Percentiles rank a stretch among this genome's conserved stretches.
These are phyloP conservation scores for Drosophila sucinea DNA, from an alignment of 1,140 invertebrate genomes.

Conservation along the genomic window DNA sequence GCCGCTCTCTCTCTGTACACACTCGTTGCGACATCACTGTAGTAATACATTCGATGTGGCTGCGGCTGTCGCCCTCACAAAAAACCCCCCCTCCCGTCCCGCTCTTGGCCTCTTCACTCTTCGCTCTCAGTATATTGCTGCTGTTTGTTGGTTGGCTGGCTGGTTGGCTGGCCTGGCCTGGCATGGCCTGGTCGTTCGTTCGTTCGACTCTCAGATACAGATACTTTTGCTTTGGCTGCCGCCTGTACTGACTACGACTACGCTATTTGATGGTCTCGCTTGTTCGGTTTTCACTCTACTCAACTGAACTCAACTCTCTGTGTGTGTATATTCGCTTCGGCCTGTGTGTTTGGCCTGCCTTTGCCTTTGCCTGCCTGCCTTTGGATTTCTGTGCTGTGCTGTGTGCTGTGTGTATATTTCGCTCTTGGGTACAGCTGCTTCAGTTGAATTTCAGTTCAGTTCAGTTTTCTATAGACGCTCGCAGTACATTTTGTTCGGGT, in stretches of 20 bases:
- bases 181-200: slow-evolving; percentile 57
- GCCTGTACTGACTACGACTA: slow-evolving; percentile 51
- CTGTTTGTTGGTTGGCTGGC: slow-evolving; percentile 28
- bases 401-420: slow-evolving; percentile 55
- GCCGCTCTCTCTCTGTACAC: slow-evolving; percentile 24
- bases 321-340: slow-evolving; percentile 32
- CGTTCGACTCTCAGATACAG: slow-evolving; percentile 59
- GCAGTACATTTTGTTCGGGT: slow-evolving; percentile 68
- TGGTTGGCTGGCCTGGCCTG: slow-evolving; percentile 23
- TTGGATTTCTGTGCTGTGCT: slow-evolving; percentile 49
- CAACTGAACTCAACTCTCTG: neutral
- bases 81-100: neutral
- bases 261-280: slow-evolving; percentile 78
- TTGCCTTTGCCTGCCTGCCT: slow-evolving; percentile 30
- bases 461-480: slow-evolving; percentile 76
- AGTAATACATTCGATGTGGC: slow-evolving; percentile 36
- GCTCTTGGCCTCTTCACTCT: neutral
- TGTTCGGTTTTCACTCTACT: slow-evolving; percentile 54
- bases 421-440: slow-evolving; percentile 77
- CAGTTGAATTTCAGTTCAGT: slow-evolving; percentile 79
- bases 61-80: slow-evolving; percentile 17
- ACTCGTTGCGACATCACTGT: slow-evolving; percentile 63
- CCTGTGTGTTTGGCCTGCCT: slow-evolving; percentile 22
- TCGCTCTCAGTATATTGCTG: slow-evolving; percentile 20
- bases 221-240: slow-evolving; percentile 59